phyloP scores from a whole-genome alignment of 2,113 vertebrate species.

The Barbus barbus region DNA sequence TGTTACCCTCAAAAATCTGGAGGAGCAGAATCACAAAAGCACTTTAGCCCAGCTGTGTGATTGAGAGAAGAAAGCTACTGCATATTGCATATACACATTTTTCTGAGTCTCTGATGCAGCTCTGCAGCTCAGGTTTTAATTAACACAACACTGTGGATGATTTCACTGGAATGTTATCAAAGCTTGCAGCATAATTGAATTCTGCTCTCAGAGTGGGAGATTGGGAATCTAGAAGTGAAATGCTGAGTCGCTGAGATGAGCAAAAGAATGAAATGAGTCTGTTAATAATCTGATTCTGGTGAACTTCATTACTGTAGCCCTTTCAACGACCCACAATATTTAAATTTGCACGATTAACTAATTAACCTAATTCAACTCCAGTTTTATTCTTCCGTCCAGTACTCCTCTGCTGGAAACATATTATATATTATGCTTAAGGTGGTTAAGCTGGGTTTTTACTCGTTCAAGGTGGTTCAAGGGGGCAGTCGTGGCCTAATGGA shows the following conservation, averaged over 20 bases:
- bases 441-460: neutral
- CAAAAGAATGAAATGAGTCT: constrained; percentile 40
- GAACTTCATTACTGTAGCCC: constrained; percentile 10
- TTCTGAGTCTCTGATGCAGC: constrained; percentile 41
- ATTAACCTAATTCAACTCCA: constrained; percentile 23
- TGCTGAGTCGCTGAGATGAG: constrained; percentile 36
- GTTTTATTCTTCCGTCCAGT: neutral
- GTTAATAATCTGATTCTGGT: constrained; percentile 39
- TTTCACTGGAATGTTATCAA: constrained; percentile 58
- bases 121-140: constrained; percentile 54
- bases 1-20: constrained; percentile 95
- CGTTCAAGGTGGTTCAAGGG: neutral
- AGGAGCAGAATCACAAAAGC: constrained; percentile 12
- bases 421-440: neutral
- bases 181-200: constrained; percentile 54
- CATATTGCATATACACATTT: constrained; percentile 41
- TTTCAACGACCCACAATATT: constrained; percentile 11
- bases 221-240: no score
- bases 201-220: constrained; percentile 48
- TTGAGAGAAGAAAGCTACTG: neutral
- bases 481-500: no score
- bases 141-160: constrained; percentile 55
- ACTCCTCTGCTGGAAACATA: neutral
- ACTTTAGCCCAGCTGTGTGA: constrained; percentile 8
- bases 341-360: constrained; percentile 27